Base-by-base conservation (phyloP, 2,113 vertebrate genomes). In the Danio rerio region DNA sequence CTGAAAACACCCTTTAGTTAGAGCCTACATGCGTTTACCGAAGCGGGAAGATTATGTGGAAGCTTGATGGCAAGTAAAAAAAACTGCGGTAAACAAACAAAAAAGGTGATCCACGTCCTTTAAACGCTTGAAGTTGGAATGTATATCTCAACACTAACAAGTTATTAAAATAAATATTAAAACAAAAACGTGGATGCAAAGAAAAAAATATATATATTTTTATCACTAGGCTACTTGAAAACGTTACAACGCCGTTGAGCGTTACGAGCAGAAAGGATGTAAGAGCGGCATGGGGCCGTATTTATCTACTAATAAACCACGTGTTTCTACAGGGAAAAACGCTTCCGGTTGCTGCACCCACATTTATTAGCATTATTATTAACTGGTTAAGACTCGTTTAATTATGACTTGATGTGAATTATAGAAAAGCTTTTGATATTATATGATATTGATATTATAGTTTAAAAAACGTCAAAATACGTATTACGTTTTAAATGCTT, bases 241-340 rank as follows among this genome's bases (percentile, higher is more conserved):
- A 6, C 9, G 16, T 0, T 12, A 9, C 9, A 0, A 43, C 62
- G 2, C 9, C 9, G 5, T 1, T 16, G 20, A 55, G 3, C 21
- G 4, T 7, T 20, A 4, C 13, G 5, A 52, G 21, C 42, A 72
- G 50, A 18, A 78, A 58, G 86, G 83, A 21, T 87, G 56, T 87
- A 82, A 1, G 0, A 0, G 49, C 9, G 4, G 1, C 80, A 71
- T 4, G 78, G 15, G 77, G 75, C 80, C 40, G 62, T 2, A 88
- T 92, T 93, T 91, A 93, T 91, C 1, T 5, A 81, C n/a, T 89
- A 5, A 88, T 78, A 82, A 71, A 90, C 90, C 93, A 94, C 93
- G 93, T 94, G 93, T 69, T 83, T 82, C 45, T 77, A 9, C n/a
- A n/a, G n/a, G n/a, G n/a, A n/a, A n/a, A n/a, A n/a, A n/a, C 40